Conservation (phyloP, 2,113 vertebrate genomes). For the Cochlearius cochlearius region DNA sequence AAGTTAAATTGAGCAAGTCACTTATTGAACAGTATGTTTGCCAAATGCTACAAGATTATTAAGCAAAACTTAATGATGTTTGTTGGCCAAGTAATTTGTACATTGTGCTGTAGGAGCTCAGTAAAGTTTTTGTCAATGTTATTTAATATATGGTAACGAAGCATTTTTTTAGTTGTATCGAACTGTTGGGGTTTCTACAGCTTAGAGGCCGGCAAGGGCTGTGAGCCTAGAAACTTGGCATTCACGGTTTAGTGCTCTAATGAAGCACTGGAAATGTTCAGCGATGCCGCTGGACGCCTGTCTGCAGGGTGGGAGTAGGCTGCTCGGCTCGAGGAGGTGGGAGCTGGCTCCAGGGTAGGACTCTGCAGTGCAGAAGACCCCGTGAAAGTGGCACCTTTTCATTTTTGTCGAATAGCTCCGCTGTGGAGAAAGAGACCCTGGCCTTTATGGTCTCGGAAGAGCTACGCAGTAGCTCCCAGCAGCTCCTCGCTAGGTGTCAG, state of each 20-base stretch:
- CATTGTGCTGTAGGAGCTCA: neutral
- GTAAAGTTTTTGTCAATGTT: neutral
- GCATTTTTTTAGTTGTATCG: neutral
- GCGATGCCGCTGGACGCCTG: fast-evolving
- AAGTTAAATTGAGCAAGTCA: constrained; percentile 49
- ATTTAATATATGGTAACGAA: neutral
- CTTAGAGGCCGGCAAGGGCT: neutral
- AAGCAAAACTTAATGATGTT: constrained; percentile 35
- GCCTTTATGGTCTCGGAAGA: neutral
- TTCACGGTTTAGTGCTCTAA: neutral
- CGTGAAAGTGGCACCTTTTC: neutral
- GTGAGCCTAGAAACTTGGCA: neutral
- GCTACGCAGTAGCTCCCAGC: neutral
- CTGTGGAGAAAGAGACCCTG: neutral
- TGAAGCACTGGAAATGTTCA: neutral
- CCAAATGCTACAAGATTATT: constrained; percentile 38
- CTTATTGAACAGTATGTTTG: constrained; percentile 28
- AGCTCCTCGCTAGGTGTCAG: neutral
- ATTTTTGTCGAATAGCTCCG: neutral
- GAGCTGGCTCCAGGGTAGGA: neutral
- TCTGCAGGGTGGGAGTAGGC: neutral
- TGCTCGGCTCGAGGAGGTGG: neutral
- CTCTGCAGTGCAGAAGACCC: neutral
- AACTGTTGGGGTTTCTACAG: neutral
- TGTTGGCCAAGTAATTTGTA: constrained; percentile 42